A percentile compares a stretch with the other conserved stretches of the same genome.
These are phyloP conservation scores for Oreonectes daqikongensis DNA, from an alignment of 2,797 vertebrate species.

Conservation along the genomic window DNA sequence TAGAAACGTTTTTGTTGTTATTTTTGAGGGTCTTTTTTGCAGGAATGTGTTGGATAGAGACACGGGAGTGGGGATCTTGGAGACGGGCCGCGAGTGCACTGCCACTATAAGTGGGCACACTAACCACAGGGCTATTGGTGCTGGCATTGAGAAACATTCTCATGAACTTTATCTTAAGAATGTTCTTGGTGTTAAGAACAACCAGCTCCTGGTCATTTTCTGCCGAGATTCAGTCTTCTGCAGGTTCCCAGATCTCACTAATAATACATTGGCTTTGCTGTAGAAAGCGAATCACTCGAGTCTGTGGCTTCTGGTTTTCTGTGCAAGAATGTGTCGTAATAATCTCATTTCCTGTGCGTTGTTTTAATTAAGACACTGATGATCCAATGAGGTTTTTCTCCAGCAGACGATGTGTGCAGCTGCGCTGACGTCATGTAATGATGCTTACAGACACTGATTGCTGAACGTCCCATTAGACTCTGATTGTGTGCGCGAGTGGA, in stretches of 20 bases:
- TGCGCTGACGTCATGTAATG: conserved; percentile 74
- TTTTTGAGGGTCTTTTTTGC: too few relatives aligned
- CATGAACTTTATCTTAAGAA: too few relatives aligned
- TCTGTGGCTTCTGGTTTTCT: conserved; percentile 57
- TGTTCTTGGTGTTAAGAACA: too few relatives aligned
- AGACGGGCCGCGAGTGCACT: too few relatives aligned
- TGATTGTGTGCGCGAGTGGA: conserved; percentile 70
- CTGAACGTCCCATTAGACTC: conserved; percentile 77
- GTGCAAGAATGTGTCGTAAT: conserved; percentile 48
- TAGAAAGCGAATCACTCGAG: neutral
- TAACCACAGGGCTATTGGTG: too few relatives aligned
- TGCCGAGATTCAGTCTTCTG: neutral
- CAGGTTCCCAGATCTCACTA: neutral
- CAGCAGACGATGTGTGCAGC: conserved; percentile 64
- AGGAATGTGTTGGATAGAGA: too few relatives aligned
- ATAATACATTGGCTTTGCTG: conserved; percentile 46
- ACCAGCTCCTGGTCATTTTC: too few relatives aligned
- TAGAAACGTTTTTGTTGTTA: too few relatives aligned
- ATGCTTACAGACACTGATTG: conserved; percentile 69
- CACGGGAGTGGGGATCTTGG: too few relatives aligned
- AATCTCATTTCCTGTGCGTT: conserved; percentile 71
- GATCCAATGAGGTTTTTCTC: conserved; percentile 61
- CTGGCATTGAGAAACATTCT: too few relatives aligned
- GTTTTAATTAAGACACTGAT: conserved; percentile 71
- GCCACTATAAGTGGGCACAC: too few relatives aligned